phyloP scores from a whole-genome alignment of 2,888 invertebrate genomes.

The Saturnia pavonia region DNA sequence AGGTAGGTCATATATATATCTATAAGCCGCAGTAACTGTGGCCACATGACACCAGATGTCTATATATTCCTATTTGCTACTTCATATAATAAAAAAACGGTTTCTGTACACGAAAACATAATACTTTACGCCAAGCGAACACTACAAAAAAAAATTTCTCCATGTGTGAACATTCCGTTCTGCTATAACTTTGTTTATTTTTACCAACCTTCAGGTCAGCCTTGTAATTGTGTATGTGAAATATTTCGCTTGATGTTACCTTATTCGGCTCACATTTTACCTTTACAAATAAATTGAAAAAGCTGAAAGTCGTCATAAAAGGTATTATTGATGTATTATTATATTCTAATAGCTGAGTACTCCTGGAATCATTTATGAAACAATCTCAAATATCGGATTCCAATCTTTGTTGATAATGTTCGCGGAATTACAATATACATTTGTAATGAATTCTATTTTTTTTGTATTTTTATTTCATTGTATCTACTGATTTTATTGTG shows the following conservation, averaged over 20 bases:
- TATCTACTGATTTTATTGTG: no score
- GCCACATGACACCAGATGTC: no score
- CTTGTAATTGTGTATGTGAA: background rate
- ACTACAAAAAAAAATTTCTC: no score
- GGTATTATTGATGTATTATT: background rate
- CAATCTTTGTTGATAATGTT: background rate
- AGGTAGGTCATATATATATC: no score
- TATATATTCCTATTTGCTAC: no score
- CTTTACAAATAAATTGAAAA: background rate
- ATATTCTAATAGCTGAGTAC: background rate
- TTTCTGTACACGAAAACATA: no score
- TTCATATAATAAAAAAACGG: no score
- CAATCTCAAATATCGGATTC: background rate
- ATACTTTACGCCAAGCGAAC: no score
- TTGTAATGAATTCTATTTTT: background rate
- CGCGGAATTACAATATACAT: conserved; percentile 1
- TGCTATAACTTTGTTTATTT: background rate
- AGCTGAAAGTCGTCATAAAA: background rate
- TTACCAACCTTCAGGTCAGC: background rate
- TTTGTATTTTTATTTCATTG: background rate
- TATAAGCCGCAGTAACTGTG: no score
- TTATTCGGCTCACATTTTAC: background rate
- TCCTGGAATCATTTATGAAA: background rate
- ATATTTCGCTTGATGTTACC: background rate
- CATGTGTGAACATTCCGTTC: no score